Base-by-base conservation (phyloP, 2,888 invertebrate species). In the Tenthredo scrophulariae region DNA sequence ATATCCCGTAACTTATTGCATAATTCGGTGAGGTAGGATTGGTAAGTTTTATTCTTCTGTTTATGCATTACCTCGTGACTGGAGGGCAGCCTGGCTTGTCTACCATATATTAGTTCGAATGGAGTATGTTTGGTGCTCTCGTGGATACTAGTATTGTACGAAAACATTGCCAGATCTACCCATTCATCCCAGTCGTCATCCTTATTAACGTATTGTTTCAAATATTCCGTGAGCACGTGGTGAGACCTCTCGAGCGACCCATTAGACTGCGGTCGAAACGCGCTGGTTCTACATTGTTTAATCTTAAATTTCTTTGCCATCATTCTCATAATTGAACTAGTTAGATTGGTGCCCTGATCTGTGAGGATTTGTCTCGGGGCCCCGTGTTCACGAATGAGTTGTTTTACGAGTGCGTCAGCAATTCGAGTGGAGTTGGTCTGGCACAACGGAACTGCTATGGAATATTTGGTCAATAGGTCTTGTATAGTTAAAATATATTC, bases 231-330 rank as follows among this genome's bases (percentile, higher is more conserved):
- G 2, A 88, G 29, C 0, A 87, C 85, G 37, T 87, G 86, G n/a
- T 88, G 88, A 1, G 86, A 87, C 22, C 87, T 70, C 85, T 89
- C 88, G 2, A 88, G 33, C 0, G 87, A 88, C 0, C 87, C 86
- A 33, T 88, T 89, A 0, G 87, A 86, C 84, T 87, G 86, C 0
- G 87, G 87, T 15, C 85, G 86, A 58, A 87, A 88, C 0, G 88
- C 87, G 2, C 87, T 88, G 0, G 87, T 88, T 43, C 37, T 43
- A 18, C 33, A 3, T 37, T 37, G 37, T 4, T 37, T 37, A 4
- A 37, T 86, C 15, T 50, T 33, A 6, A 85, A 86, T 33, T 86
- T 86, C 6, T 43, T 85, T 4, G 86, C 85, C n/a, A 87, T 22
- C 4, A 22, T 4, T 26, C 43, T 84, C 74, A 87, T 84, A 5